Conservation (phyloP, 2,113 vertebrate genomes). For the Indicator indicator region DNA sequence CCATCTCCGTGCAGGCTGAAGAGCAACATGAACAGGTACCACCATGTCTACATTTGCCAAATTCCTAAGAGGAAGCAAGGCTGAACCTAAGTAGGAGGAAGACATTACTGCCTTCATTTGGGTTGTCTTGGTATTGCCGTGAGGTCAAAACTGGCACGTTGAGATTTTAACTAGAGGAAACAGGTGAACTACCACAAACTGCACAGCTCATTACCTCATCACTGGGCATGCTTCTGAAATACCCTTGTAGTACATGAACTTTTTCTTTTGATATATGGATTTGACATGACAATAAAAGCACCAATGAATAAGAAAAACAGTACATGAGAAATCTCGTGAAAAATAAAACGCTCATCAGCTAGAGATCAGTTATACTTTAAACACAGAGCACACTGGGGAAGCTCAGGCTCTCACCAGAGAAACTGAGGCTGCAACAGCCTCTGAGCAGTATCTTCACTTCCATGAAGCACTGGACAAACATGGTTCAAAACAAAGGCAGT, state of each 20-base stretch:
- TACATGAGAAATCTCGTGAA: background rate
- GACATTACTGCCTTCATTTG: accelerated
- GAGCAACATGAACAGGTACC: background rate
- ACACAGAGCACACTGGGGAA: background rate
- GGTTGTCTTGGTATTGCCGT: background rate
- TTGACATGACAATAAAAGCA: background rate
- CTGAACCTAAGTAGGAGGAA: background rate
- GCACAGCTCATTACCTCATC: background rate
- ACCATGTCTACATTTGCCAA: accelerated
- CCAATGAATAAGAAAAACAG: background rate
- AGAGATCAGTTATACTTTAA: background rate
- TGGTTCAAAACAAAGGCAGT: background rate
- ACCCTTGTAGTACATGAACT: background rate
- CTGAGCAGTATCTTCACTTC: background rate
- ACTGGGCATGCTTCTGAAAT: background rate
- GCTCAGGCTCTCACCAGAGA: background rate
- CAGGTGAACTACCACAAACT: background rate
- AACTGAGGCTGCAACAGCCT: background rate
- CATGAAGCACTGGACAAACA: background rate
- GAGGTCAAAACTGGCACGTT: background rate
- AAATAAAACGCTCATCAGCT: background rate
- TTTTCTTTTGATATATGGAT: background rate
- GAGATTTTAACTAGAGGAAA: background rate
- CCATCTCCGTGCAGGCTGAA: background rate
- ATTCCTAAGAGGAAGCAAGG: background rate